Evolutionary conservation across 2,797 vertebrate genomes (phyloP), one percentile per base, ranked within the genome.

Genomic region (Gorsachius magnificus): DNA sequence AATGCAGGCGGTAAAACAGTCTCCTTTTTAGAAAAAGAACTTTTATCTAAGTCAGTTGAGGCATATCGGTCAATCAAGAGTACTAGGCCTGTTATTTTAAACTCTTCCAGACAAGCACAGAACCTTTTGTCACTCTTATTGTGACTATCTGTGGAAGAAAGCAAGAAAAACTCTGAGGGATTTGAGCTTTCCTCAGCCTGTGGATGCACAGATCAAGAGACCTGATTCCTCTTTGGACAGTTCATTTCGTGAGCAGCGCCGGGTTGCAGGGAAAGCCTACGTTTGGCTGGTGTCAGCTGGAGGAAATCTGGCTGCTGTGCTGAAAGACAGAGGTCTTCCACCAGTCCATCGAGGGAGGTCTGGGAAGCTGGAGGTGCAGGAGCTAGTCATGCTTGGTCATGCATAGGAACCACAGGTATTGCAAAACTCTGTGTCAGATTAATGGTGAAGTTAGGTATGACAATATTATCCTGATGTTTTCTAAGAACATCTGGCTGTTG

Each of bases 211-310:
- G 20, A 69, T 53, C 38, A 70, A 12, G 33, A 28, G 19, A 77
- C 13, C 0, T 1, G 0, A 28, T 61, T 76, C 48, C 43, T 80
- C 41, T 64, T 31, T 22, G 25, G 18, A 5, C 21, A 56, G 61
- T 21, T 21, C 0, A 0, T 22, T 79, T 74, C 19, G 19, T 11
- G 33, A 87, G 25, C 60, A 76, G n/a, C 28, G 20, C 5, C 2
- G 3, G 18, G 6, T 38, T 38, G 15, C 35, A 65, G 25, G 36
- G 28, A 80, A 74, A 83, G 10, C 0, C 3, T 2, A 9, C 3
- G 0, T 71, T 53, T 88, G 29, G 33, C 35, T 16, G 13, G 13
- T 13, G 5, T 14, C 38, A 80, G 17, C 36, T 63, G 15, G 48
- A 75, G 48, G 45, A 91, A 83, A 60, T 17, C 38, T 48, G 17